Base-by-base conservation (phyloP, 2,888 invertebrate species). In the Nycteola revayana region DNA sequence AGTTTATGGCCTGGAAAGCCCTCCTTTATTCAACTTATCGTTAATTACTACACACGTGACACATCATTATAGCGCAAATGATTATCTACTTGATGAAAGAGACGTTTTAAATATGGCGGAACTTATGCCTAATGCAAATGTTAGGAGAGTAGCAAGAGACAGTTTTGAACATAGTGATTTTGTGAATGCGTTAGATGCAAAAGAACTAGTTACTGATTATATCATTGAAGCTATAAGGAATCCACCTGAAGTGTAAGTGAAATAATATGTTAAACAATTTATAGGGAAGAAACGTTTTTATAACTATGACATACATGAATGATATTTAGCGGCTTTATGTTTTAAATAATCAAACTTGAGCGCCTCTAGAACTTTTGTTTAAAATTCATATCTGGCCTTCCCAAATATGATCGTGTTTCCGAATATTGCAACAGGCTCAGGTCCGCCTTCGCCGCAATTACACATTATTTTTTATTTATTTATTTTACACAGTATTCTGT, bases 41-140 rank as follows among this genome's bases (percentile, higher is more conserved):
- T 51, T 55, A 1, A 70, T 84, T 3, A 71, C 62, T 1, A 50
- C 61, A 1, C 46, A 65, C 7, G 70, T 71, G 0, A 75, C 69
- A 0, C 66, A 83, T 69, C 79, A 84, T 40, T 84, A 78, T 30
- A 65, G 78, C 1, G 42, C 74, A 0, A 68, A 38, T 17, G 83
- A 83, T 28, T 24, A 34, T 20, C 30, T 82, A 1, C 36, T 76
- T 0, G 69, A 72, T 32, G 75, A 75, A 50, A 55, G 52, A 35
- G 84, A 84, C 41, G 75, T 80, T 0, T 8, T 69, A 1, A 63
- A 55, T 1, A 82, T 84, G 82, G 74, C 65, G 0, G 41, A 42
- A 1, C 70, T 60, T 36, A 74, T 83, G 55, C 75, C 72, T 0
- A 74, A 75, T 8, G 53, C 73, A 0, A 42, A 26, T 21, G 68